phyloP scores from a whole-genome alignment of 2,888 invertebrate species.

The Epicampocera succincta region DNA sequence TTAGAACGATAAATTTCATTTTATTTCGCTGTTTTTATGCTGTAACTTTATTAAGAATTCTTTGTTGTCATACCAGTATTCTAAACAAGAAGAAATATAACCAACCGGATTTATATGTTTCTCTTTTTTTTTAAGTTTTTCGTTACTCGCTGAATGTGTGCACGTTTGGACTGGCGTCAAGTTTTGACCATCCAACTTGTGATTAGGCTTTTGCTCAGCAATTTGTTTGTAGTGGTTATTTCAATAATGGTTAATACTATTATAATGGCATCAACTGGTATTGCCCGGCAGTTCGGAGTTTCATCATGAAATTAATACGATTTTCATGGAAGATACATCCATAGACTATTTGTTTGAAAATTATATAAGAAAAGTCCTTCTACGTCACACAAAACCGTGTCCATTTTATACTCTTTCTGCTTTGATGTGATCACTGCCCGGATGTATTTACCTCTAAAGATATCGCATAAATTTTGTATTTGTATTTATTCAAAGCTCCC shows the following conservation, averaged over 20 bases:
- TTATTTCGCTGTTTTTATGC: not conserved
- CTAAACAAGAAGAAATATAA: constrained; percentile 27
- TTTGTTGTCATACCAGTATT: constrained; percentile 52
- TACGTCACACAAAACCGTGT: too few species aligned
- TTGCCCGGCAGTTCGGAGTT: too few species aligned
- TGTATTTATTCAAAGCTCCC: not conserved
- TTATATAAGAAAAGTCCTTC: too few species aligned
- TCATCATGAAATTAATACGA: too few species aligned
- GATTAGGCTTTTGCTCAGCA: not conserved
- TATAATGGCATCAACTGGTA: too few species aligned
- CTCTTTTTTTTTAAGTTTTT: not conserved
- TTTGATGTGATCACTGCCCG: not conserved
- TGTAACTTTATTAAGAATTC: constrained; percentile 40
- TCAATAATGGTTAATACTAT: too few species aligned
- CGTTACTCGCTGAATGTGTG: too few species aligned
- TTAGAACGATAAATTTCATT: constrained; percentile 4
- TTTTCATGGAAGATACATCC: too few species aligned
- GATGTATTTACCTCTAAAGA: not conserved
- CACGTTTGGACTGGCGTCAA: too few species aligned
- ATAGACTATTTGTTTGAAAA: too few species aligned
- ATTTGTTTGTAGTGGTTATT: not conserved
- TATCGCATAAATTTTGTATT: constrained; percentile 15
- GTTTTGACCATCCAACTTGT: too few species aligned
- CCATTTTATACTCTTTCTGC: too few species aligned
- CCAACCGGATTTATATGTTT: not conserved